A percentile compares a stretch with the other conserved stretches of the same genome.
Conservation (phyloP, 2,113 vertebrate genomes). For the Takifugu bimaculatus region DNA sequence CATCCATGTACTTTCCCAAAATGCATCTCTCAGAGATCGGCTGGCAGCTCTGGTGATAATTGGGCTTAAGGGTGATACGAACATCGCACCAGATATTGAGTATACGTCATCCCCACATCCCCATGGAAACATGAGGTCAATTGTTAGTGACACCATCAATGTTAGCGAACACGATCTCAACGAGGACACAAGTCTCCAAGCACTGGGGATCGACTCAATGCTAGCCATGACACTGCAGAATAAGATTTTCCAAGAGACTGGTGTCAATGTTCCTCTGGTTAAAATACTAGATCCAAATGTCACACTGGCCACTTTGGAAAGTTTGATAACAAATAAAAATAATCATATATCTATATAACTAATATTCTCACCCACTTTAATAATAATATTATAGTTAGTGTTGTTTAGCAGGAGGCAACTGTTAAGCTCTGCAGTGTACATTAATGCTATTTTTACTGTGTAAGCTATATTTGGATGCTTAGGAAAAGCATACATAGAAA, state of each 20-base stretch:
- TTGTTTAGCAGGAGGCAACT: no score
- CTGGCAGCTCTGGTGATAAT: constrained; percentile 64
- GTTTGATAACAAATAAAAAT: constrained; percentile 56
- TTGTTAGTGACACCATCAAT: constrained; percentile 70
- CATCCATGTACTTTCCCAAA: constrained; percentile 63
- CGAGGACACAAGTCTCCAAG: constrained; percentile 62
- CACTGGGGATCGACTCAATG: constrained; percentile 84
- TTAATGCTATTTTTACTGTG: no score
- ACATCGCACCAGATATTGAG: constrained; percentile 10
- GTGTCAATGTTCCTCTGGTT: constrained; percentile 77
- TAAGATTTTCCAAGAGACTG: constrained; percentile 74
- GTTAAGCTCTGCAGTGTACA: no score
- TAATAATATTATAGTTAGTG: no score
- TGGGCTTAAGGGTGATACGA: constrained; percentile 45
- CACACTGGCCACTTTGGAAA: constrained; percentile 71
- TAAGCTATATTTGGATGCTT: no score
- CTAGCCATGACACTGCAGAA: constrained; percentile 78
- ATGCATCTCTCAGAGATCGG: constrained; percentile 67
- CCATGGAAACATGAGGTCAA: constrained; percentile 63
- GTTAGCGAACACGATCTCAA: constrained; percentile 62
- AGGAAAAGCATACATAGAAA: no score
- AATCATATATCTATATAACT: neutral
- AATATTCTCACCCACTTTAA: neutral
- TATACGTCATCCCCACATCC: constrained; percentile 31
- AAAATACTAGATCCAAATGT: constrained; percentile 77